Evolutionary conservation across 2,113 vertebrate genomes (phyloP).

Genomic region (Coreoperca whiteheadi): DNA sequence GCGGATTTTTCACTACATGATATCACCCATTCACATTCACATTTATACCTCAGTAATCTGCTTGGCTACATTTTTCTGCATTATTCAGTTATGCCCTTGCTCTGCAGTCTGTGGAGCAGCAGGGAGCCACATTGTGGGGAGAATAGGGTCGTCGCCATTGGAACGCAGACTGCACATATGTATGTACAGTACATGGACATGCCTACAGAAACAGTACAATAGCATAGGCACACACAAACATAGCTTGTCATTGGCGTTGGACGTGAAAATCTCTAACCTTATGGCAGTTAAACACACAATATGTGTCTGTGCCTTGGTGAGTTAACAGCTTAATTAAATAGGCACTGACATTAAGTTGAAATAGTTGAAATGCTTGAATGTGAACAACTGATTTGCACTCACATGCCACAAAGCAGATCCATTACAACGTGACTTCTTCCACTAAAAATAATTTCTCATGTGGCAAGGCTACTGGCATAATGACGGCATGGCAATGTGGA

Average conservation of each 20-base stretch:
- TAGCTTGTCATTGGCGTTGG: not conserved
- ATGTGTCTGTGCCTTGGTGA: not conserved
- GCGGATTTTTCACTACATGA: constrained; percentile 30
- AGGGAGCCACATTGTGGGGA: not conserved
- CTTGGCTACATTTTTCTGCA: constrained; percentile 26
- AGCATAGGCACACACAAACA: constrained; percentile 1
- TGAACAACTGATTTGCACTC: constrained; percentile 21
- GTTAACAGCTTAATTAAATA: constrained; percentile 10
- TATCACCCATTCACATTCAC: constrained; percentile 21
- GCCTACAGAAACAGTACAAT: not conserved
- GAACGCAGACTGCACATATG: not conserved
- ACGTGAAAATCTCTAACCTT: no score
- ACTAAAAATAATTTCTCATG: constrained; percentile 1
- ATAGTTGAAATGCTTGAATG: constrained; percentile 1
- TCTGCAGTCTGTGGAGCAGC: constrained; percentile 27
- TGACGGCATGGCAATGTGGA: not conserved
- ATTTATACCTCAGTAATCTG: constrained; percentile 36
- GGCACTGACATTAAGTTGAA: constrained; percentile 5
- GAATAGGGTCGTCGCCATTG: constrained; percentile 1
- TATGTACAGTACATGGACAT: not conserved
- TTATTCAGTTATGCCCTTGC: constrained; percentile 46
- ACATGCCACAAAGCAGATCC: constrained; percentile 2
- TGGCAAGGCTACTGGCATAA: constrained; percentile 21
- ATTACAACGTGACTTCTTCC: not conserved
- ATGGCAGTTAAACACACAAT: not conserved